Percentiles rank a stretch among this genome's conserved stretches.
These are phyloP conservation scores for Hydrozoanthus tunicans DNA, from an alignment of 64 coral and sea anemone genomes.

Conservation along the genomic window DNA sequence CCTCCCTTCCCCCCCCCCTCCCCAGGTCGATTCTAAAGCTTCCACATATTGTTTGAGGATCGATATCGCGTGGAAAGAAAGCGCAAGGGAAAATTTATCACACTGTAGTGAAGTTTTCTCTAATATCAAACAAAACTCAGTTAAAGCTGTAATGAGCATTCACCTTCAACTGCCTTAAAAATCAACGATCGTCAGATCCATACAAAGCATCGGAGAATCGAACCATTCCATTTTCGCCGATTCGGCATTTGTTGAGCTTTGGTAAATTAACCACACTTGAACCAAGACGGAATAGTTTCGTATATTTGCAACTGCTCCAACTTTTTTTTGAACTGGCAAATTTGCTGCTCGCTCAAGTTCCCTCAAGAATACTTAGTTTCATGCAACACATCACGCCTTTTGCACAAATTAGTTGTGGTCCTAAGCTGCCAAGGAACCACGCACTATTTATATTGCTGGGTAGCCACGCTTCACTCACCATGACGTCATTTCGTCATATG, in stretches of 20 bases:
- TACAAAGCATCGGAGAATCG: not conserved
- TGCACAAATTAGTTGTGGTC: not conserved
- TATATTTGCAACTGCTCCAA: not conserved
- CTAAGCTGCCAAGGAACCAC: not conserved
- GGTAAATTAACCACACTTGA: not conserved
- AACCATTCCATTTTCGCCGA: not conserved
- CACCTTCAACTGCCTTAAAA: too few species aligned
- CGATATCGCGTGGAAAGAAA: too few species aligned
- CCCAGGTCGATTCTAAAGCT: too few species aligned
- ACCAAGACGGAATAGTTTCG: not conserved
- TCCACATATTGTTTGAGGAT: too few species aligned
- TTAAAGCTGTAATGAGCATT: too few species aligned
- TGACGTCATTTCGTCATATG: slow-evolving; percentile 29
- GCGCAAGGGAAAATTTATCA: too few species aligned
- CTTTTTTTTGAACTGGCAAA: not conserved
- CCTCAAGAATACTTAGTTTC: not conserved
- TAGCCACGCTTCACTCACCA: not conserved
- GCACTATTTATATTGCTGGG: not conserved
- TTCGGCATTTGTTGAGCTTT: too few species aligned
- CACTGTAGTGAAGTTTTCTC: too few species aligned
- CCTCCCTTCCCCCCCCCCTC: too few species aligned
- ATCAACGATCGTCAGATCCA: too few species aligned
- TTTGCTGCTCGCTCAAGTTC: not conserved
- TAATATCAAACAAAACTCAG: too few species aligned
- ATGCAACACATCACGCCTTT: not conserved